Evolutionary conservation across 2,888 invertebrate genomes (phyloP).

Genomic region (Physocephala rufipes): DNA sequence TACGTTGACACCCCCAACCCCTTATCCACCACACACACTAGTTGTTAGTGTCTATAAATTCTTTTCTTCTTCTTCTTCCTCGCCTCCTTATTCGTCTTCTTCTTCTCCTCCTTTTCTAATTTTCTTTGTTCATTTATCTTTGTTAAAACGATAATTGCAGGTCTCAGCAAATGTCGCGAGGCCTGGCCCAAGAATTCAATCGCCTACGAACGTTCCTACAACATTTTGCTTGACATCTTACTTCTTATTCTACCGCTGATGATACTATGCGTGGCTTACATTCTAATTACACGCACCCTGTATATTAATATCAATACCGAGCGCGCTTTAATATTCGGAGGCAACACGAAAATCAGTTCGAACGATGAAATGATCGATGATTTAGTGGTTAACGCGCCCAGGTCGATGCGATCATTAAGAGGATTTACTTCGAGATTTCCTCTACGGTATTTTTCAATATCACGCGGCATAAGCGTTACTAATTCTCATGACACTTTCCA

Average conservation of each 20-base stretch:
- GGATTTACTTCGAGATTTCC: slow-evolving; percentile 45
- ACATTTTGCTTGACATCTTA: slow-evolving; percentile 71
- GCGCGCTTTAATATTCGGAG: slow-evolving; percentile 50
- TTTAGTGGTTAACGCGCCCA: slow-evolving; percentile 36
- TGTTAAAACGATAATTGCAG: slow-evolving; percentile 61
- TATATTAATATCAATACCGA: slow-evolving; percentile 64
- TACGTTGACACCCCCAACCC: no score
- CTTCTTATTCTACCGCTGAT: slow-evolving; percentile 74
- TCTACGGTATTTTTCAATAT: slow-evolving; percentile 44
- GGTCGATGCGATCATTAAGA: slow-evolving; percentile 15
- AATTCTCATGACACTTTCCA: slow-evolving; percentile 33
- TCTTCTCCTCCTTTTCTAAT: no score
- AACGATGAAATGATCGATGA: slow-evolving; percentile 26
- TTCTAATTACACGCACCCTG: slow-evolving; percentile 67
- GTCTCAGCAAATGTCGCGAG: slow-evolving; percentile 72
- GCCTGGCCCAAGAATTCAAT: slow-evolving; percentile 69
- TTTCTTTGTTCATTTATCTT: neutral
- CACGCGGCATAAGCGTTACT: slow-evolving; percentile 44
- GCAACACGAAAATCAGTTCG: slow-evolving; percentile 24
- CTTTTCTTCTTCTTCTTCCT: neutral
- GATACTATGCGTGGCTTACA: slow-evolving; percentile 73
- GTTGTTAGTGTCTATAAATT: neutral
- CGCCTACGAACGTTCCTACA: slow-evolving; percentile 71
- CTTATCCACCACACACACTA: no score
- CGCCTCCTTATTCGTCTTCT: neutral